phyloP scores from a whole-genome alignment of 2,888 invertebrate species.

The Troides oblongomaculatus region DNA sequence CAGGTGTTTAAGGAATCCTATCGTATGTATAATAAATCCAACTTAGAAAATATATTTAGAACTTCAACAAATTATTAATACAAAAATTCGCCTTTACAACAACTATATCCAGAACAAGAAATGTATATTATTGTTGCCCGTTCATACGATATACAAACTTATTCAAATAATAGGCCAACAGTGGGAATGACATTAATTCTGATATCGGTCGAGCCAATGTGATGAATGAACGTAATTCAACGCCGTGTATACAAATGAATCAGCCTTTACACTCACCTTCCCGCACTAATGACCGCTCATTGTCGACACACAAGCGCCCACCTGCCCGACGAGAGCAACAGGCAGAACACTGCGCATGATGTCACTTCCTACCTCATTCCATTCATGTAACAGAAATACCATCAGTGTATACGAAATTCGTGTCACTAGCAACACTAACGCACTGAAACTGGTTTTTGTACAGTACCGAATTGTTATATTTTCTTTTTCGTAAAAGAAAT shows the following conservation, averaged over 20 bases:
- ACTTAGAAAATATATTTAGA: too few relatives aligned
- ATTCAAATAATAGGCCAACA: background rate
- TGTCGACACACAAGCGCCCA: slow-evolving; percentile 69
- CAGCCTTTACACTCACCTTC: slow-evolving; percentile 68
- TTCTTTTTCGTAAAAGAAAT: slow-evolving; percentile 18
- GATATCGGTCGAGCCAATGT: slow-evolving; percentile 1
- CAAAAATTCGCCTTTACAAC: background rate
- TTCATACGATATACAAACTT: background rate
- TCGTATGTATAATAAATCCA: background rate
- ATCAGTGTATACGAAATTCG: slow-evolving; percentile 41
- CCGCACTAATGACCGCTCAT: slow-evolving; percentile 73
- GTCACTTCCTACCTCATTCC: slow-evolving; percentile 74
- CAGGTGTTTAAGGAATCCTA: background rate
- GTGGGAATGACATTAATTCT: background rate
- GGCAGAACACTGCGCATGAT: slow-evolving; percentile 77
- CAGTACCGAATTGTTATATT: slow-evolving; percentile 14
- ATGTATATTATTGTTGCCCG: background rate
- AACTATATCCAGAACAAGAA: background rate
- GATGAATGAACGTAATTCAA: slow-evolving; percentile 42
- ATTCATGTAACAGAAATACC: slow-evolving; percentile 69
- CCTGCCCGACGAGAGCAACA: slow-evolving; percentile 53
- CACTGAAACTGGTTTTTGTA: slow-evolving; percentile 29
- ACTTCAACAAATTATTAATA: too few relatives aligned
- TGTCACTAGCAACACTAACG: slow-evolving; percentile 40
- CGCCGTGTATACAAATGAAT: slow-evolving; percentile 54